Evolutionary conservation across 1,140 invertebrate species (phyloP).

Genomic region (Panagrolaimus sp.): DNA sequence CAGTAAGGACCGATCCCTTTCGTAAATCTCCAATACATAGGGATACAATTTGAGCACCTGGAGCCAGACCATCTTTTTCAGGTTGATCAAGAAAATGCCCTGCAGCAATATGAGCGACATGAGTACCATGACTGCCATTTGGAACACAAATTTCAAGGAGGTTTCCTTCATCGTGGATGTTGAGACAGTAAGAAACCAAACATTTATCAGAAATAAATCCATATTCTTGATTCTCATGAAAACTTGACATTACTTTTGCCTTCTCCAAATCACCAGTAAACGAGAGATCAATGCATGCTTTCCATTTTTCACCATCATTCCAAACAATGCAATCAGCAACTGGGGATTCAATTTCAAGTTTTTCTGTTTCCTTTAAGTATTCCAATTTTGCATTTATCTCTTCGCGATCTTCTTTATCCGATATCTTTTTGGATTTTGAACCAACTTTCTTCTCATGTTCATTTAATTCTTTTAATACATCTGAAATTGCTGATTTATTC

Average conservation of each 20-base stretch:
- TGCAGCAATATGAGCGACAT: conserved; percentile 90
- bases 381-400: conserved; percentile 81
- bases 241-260: conserved; percentile 74
- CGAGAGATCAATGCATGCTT: conserved; percentile 77
- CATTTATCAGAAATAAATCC: conserved; percentile 65
- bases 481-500: conserved; percentile 71
- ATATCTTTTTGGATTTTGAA: conserved; percentile 59
- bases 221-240: conserved; percentile 73
- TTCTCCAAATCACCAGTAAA: conserved; percentile 72
- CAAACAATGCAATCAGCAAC: conserved; percentile 86
- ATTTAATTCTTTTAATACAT: conserved; percentile 68
- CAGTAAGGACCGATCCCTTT: conserved; percentile 63
- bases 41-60: conserved; percentile 87
- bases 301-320: conserved; percentile 69
- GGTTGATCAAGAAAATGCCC: conserved; percentile 81
- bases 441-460: conserved; percentile 59
- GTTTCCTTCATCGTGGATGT: conserved; percentile 84
- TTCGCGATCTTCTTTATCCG: conserved; percentile 79
- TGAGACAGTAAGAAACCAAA: conserved; percentile 70
- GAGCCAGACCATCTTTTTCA: conserved; percentile 84
- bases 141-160: conserved; percentile 80
- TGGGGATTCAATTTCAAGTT: conserved; percentile 76
- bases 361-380: conserved; percentile 72
- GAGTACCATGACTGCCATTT: conserved; percentile 74
- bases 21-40: conserved; percentile 81